phyloP scores from a whole-genome alignment of 2,888 invertebrate species.

The Belgica antarctica region DNA sequence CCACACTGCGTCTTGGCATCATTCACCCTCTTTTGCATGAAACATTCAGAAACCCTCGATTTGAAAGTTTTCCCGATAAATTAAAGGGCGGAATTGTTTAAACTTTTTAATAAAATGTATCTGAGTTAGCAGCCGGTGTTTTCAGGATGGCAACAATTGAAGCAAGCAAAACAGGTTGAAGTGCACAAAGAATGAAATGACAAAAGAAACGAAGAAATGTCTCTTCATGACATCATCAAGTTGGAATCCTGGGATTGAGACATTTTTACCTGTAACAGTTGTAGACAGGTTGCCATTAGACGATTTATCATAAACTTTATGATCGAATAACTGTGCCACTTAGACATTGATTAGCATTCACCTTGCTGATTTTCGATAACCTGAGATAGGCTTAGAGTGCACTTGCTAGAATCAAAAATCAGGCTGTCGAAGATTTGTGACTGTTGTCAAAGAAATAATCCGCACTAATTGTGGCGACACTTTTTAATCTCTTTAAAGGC shows the following conservation, averaged over 20 bases:
- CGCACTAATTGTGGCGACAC: constrained; percentile 41
- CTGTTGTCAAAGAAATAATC: constrained; percentile 26
- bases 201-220: constrained; percentile 12
- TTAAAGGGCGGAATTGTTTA: neutral
- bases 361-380: neutral
- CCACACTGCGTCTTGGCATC: neutral
- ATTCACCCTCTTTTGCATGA: neutral
- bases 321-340: constrained; percentile 15
- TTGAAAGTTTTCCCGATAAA: neutral
- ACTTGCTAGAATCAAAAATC: neutral
- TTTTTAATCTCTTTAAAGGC: neutral
- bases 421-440: neutral
- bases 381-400: neutral
- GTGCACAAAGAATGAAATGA: neutral
- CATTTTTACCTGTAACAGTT: constrained; percentile 35
- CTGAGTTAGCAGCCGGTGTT: constrained; percentile 30
- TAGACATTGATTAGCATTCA: constrained; percentile 8
- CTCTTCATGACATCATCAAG: constrained; percentile 24
- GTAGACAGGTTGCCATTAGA: constrained; percentile 18
- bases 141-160: neutral
- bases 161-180: constrained; percentile 33
- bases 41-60: constrained; percentile 4
- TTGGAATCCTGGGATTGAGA: constrained; percentile 34
- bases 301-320: constrained; percentile 40
- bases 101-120: constrained; percentile 14